Base-by-base conservation (phyloP, 2,888 invertebrate species). In the Orthosia gothica region DNA sequence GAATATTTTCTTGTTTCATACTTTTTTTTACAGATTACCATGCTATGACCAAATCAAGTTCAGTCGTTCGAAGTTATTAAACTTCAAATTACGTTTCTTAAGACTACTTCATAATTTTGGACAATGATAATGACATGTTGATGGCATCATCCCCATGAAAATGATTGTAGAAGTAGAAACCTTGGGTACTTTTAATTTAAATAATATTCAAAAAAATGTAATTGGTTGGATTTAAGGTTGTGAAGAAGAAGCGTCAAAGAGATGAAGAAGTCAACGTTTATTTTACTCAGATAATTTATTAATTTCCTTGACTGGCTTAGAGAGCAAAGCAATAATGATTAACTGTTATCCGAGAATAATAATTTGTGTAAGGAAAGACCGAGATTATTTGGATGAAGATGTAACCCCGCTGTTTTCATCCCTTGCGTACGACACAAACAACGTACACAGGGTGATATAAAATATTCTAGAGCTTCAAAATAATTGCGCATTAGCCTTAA, bases 391-490 rank as follows among this genome's bases (percentile, higher is more conserved):
- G 76, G 73, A 50, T 76, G 68, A 67, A 81, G 74, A 59, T 40
- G 18, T 63, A 76, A 69, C 84, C 81, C 85, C 79, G 78, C 75
- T 79, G 76, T 63, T 79, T 82, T 72, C 78, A 82, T 81, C 78
- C 80, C 84, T 70, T 63, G 54, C 65, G 16, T 74, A 73, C 52
- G 58, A 74, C 59, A 73, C 59, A 82, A 84, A 85, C 70, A 83
- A 70, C 40, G 64, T 81, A 84, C 87, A 88, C 83, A 89, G 82
- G 74, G 1, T 79, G 81, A 40, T 40, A 40, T 2, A 7, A 59
- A 47, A 20, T 40, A 7, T 18, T 40, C 13, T 15, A 20, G 40
- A 20, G 1, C 13, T 13, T 68, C 0, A 62, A 23, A 23, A 62
- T 32, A 7, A 32, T 32, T 5, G 32, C 32, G 32, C 0, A 32